Evolutionary conservation across 53 echinoderm and acorn worm genomes (phyloP), one percentile per base, ranked within the genome.

Genomic region (Paelopatides confundens): DNA sequence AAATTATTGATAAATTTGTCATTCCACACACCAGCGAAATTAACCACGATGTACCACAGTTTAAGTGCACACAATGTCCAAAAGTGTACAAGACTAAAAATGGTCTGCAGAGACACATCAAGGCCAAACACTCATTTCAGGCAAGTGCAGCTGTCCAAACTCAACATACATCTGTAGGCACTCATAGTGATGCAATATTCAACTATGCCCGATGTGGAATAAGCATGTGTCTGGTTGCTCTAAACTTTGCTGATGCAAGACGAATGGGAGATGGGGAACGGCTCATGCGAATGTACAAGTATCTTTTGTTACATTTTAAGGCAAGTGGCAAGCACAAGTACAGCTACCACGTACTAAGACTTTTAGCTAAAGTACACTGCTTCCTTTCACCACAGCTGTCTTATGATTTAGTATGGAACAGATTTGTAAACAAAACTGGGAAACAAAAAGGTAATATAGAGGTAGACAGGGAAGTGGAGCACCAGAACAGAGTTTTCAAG

Each of bases 131-230:
- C 7, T 46, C 28, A 30, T 81, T 79, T 52, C 30, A 81, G 15
- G 49, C 89, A 35, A 77, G 54, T 35, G 21, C 65, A 64, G 1
- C 65, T 64, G 65, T n/a, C 24, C 26, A 13, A 64, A 64, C 12
- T n/a, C 12, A 24, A 9, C 65, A 64, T 13, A 8, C 65, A 64
- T 21, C 65, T 64, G 65, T 9, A 27, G 1, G 21, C 65, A 64
- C 65, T 27, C 26, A 64, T 9, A 2, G 3, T 1, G 65, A 64
- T 64, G 11, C 65, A 15, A 58, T 92, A 0, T 46, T 77, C 6
- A 91, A 91, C 64, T 94, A 94, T 74, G 82, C 89, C 1, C 51
- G n/a, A n/a, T n/a, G n/a, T n/a, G n/a, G n/a, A n/a, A n/a, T n/a
- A n/a, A n/a, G n/a, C n/a, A n/a, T n/a, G 92, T 84, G 94, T 7